Percentiles rank a stretch among this genome's conserved stretches.
phyloP scores from a whole-genome alignment of 2,797 vertebrate genomes.

The Synanceia verrucosa region DNA sequence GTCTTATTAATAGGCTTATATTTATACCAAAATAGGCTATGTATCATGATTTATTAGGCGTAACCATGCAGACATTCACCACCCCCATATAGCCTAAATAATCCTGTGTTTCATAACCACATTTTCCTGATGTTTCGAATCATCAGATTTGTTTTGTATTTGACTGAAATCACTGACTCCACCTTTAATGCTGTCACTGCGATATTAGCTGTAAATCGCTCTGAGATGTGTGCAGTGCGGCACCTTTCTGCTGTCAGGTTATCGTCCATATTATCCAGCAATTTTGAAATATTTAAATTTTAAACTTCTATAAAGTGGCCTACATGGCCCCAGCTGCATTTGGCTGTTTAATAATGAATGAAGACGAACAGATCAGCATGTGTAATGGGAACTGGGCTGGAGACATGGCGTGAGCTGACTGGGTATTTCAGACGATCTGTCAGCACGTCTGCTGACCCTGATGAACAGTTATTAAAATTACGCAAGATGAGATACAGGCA shows the following conservation, averaged over 20 bases:
- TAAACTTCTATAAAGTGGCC: constrained; percentile 83
- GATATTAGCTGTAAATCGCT: constrained; percentile 32
- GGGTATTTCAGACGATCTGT: constrained; percentile 64
- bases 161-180: not conserved
- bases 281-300: constrained; percentile 83
- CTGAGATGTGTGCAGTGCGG: constrained; percentile 36
- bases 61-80: not conserved
- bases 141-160: too few species aligned
- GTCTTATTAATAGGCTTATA: not conserved
- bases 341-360: constrained; percentile 82
- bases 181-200: not conserved
- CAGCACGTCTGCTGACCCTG: constrained; percentile 59
- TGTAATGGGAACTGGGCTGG: constrained; percentile 76
- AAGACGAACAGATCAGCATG: constrained; percentile 78
- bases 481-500: constrained; percentile 32
- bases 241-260: constrained; percentile 65
- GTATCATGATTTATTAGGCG: not conserved
- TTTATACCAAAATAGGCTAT: not conserved
- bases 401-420: constrained; percentile 60
- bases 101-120: too few species aligned
- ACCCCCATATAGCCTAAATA: not conserved
- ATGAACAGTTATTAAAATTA: constrained; percentile 52
- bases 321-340: constrained; percentile 76
- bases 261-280: constrained; percentile 70
- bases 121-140: too few species aligned